Conservation (phyloP, 2,888 invertebrate species). For the Cheilosia vernalis region DNA sequence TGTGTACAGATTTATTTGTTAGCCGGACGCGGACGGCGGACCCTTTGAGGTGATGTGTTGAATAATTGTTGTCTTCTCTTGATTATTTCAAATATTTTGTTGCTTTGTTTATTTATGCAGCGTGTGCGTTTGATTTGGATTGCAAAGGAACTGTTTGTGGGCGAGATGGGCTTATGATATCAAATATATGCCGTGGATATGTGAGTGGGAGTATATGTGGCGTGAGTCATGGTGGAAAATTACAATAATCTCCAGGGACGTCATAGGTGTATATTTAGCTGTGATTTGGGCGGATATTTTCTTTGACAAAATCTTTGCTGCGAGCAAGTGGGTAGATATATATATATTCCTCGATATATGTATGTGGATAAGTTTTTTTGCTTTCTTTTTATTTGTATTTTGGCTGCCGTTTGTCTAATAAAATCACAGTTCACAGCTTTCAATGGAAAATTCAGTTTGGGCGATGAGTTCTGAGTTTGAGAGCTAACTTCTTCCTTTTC, state of each 20-base stretch:
- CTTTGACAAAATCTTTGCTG: background rate
- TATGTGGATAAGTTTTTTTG: too few species aligned
- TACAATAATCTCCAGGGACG: conserved; percentile 2
- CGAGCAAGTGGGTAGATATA: background rate
- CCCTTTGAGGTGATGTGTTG: conserved; percentile 54
- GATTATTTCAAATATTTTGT: conserved; percentile 61
- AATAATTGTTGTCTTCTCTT: conserved; percentile 62
- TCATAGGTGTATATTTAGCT: conserved; percentile 26
- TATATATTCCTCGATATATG: background rate
- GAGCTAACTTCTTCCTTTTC: too few species aligned
- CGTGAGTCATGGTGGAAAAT: background rate
- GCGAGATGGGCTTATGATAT: conserved; percentile 47
- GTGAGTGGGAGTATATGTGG: background rate
- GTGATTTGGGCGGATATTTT: background rate
- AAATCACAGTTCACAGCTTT: too few species aligned
- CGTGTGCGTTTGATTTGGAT: conserved; percentile 51
- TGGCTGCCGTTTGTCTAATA: too few species aligned
- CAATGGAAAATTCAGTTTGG: too few species aligned
- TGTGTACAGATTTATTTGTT: background rate
- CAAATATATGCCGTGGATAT: conserved; percentile 45
- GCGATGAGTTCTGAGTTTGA: too few species aligned
- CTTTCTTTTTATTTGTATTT: too few species aligned
- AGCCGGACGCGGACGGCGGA: conserved; percentile 19
- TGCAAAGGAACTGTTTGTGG: conserved; percentile 25
- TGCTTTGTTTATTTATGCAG: conserved; percentile 54